These are phyloP conservation scores for Mastigias papua DNA, from an alignment of 30 jellyfish, hydroid and myxozoan species.

Conservation along the genomic window DNA sequence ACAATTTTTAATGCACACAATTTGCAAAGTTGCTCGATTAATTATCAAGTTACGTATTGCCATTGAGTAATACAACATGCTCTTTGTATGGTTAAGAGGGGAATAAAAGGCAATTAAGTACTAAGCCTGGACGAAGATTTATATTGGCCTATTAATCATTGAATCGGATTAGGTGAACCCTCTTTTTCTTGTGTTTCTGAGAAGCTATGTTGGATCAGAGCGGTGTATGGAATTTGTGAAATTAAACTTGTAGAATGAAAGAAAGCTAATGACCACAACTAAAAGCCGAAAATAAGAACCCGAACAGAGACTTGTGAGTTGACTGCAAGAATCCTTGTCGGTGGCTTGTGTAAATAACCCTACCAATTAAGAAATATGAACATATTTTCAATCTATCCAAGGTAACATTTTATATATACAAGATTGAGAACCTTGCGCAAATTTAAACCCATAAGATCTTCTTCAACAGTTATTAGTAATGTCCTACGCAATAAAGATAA, in stretches of 20 bases:
- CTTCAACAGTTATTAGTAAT: not conserved
- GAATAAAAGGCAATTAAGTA: too few relatives aligned
- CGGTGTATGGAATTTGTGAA: not conserved
- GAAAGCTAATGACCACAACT: not conserved
- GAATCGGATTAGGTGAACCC: not conserved
- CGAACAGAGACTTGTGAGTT: not conserved
- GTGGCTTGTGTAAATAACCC: conserved; percentile 1
- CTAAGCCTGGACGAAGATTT: not conserved
- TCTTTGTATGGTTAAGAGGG: too few relatives aligned
- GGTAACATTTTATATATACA: not conserved
- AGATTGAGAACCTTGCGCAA: not conserved
- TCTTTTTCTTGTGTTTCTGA: not conserved
- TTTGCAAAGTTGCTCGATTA: too few relatives aligned
- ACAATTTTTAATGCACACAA: too few relatives aligned
- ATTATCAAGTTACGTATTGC: too few relatives aligned
- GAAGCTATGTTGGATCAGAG: not conserved
- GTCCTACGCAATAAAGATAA: not conserved
- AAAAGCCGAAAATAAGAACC: not conserved
- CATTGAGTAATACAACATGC: too few relatives aligned
- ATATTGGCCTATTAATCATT: not conserved
- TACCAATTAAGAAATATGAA: not conserved
- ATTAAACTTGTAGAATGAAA: not conserved
- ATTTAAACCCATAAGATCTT: not conserved
- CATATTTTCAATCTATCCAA: not conserved
- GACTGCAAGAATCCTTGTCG: not conserved